Evolutionary conservation across 2,797 vertebrate genomes (phyloP).

Genomic region (Anabacerthia variegaticeps): DNA sequence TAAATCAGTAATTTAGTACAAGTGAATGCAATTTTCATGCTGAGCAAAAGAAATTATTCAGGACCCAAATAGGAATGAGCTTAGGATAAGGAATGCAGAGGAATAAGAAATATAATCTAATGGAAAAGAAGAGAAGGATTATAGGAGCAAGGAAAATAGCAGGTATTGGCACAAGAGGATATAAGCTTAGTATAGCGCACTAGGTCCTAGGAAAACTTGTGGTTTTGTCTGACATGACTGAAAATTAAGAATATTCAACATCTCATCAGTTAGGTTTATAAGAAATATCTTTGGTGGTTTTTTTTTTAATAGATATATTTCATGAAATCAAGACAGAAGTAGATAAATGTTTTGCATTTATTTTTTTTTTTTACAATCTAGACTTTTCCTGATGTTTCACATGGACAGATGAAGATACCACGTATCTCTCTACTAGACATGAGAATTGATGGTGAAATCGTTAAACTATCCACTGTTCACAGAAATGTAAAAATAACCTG

Average conservation of each 20-base stretch:
- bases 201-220: background rate
- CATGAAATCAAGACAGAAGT: background rate
- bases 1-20: background rate
- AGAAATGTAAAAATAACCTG: background rate
- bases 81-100: background rate
- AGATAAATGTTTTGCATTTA: background rate
- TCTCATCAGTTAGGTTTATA: background rate
- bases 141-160: background rate
- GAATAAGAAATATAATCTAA: background rate
- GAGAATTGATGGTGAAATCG: background rate
- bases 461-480: background rate
- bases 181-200: background rate
- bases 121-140: background rate
- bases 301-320: background rate
- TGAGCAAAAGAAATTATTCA: background rate
- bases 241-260: background rate
- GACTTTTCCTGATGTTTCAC: background rate
- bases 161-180: background rate
- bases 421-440: background rate
- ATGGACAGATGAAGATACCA: background rate
- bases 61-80: background rate
- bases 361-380: background rate
- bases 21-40: background rate
- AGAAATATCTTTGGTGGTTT: background rate
- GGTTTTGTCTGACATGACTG: background rate